Evolutionary conservation across 1,140 invertebrate species (phyloP).

Genomic region (Papilio xuthus): DNA sequence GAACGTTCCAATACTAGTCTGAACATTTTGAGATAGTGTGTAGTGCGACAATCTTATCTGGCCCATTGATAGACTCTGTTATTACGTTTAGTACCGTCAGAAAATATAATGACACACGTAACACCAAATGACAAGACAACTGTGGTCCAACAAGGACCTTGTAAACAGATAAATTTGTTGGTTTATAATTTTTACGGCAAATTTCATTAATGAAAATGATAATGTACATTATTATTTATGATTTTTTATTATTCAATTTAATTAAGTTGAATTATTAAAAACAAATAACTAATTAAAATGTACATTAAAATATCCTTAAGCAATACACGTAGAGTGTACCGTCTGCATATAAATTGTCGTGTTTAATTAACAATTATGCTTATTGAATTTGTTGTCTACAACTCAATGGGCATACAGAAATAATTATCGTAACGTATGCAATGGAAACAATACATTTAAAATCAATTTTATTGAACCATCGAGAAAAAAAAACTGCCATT

Average conservation of each 20-base stretch:
- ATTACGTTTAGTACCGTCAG: no score
- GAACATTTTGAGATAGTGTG: not conserved
- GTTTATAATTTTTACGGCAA: no score
- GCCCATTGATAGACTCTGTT: no score
- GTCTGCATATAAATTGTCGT: constrained; percentile 34
- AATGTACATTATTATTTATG: no score
- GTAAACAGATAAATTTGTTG: no score
- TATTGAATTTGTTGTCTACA: constrained; percentile 8
- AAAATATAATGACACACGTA: no score
- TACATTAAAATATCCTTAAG: constrained; percentile 18
- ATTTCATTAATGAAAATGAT: no score
- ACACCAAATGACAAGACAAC: no score
- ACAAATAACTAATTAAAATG: not conserved
- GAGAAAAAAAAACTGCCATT: no score
- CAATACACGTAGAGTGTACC: constrained; percentile 17
- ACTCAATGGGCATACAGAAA: not conserved
- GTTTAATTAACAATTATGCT: constrained; percentile 28
- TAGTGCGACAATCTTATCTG: not conserved
- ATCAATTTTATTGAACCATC: no score
- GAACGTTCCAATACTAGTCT: not conserved
- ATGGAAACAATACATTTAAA: not conserved
- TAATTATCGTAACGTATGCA: not conserved
- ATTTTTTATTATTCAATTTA: not conserved
- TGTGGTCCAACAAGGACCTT: no score
- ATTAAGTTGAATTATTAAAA: not conserved